phyloP scores from a whole-genome alignment of 2,888 invertebrate species.

The Agrypnus murinus region DNA sequence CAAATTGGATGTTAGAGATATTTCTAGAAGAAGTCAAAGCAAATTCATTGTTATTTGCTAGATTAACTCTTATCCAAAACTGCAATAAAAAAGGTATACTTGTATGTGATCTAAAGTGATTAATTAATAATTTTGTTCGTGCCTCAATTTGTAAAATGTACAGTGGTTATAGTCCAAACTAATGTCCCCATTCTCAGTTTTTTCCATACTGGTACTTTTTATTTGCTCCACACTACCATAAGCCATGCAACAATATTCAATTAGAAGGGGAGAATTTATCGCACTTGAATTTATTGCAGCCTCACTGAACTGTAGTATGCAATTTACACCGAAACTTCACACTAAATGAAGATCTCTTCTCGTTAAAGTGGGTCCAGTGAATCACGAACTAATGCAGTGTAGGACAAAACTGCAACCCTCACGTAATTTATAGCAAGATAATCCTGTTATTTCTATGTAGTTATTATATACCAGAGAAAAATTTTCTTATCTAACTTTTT shows the following conservation, averaged over 20 bases:
- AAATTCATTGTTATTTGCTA: too few relatives aligned
- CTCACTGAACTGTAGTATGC: constrained; percentile 1
- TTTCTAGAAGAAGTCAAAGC: too few relatives aligned
- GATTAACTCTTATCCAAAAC: too few relatives aligned
- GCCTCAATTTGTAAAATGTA: too few relatives aligned
- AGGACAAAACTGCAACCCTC: constrained; percentile 3
- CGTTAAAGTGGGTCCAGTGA: constrained; percentile 7
- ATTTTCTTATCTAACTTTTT: neutral
- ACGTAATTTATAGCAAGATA: neutral
- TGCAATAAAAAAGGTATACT: too few relatives aligned
- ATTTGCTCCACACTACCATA: too few relatives aligned
- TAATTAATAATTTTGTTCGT: too few relatives aligned
- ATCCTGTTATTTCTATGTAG: neutral
- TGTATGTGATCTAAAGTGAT: too few relatives aligned
- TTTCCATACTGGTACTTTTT: too few relatives aligned
- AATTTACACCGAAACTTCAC: constrained; percentile 13
- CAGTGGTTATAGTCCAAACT: too few relatives aligned
- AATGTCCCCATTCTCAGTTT: too few relatives aligned
- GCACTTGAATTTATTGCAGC: neutral
- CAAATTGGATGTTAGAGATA: too few relatives aligned
- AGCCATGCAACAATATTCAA: neutral
- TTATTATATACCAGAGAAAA: neutral
- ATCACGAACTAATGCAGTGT: constrained; percentile 13
- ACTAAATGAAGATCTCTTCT: neutral
- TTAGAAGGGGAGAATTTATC: neutral